Percentiles rank a stretch among this genome's conserved stretches.
Conservation (phyloP, 2,797 vertebrate species). For the Hylomyscus alleni region DNA sequence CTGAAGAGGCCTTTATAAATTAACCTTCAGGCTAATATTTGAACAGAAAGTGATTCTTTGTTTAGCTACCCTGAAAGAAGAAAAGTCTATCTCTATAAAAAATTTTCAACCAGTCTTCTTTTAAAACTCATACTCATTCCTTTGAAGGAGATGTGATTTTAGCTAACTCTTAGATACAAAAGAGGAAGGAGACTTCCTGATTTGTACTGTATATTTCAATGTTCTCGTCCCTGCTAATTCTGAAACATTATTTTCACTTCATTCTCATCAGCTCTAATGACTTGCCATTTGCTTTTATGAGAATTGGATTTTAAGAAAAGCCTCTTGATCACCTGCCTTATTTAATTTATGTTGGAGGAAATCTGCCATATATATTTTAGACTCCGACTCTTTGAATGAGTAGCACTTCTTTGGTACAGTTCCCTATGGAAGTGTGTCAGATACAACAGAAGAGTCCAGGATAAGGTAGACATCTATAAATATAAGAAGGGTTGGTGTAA, state of each 20-base stretch:
- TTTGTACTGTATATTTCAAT: not conserved
- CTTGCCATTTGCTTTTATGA: conserved; percentile 23
- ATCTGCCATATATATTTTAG: not conserved
- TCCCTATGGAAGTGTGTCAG: not conserved
- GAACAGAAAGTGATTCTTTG: not conserved
- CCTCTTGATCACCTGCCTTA: not conserved
- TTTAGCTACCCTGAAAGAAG: not conserved
- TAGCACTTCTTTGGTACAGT: not conserved
- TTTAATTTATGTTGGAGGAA: conserved; percentile 35
- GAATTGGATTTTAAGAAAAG: conserved; percentile 17
- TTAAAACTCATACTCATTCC: not conserved
- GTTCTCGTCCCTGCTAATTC: conserved; percentile 26
- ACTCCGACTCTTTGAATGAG: not conserved
- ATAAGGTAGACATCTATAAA: not conserved
- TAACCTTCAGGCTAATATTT: not conserved
- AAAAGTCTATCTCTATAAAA: not conserved
- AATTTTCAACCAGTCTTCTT: not conserved
- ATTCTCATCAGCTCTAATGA: not conserved
- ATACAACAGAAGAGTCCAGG: not conserved
- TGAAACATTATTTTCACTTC: conserved; percentile 35
- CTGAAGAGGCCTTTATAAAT: not conserved
- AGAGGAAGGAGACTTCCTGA: not conserved
- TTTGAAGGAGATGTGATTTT: conserved; percentile 32
- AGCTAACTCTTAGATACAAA: not conserved
- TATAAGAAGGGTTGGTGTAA: not conserved